Evolutionary conservation across 1,140 invertebrate species (phyloP).

Genomic region (Goniozus legneri): DNA sequence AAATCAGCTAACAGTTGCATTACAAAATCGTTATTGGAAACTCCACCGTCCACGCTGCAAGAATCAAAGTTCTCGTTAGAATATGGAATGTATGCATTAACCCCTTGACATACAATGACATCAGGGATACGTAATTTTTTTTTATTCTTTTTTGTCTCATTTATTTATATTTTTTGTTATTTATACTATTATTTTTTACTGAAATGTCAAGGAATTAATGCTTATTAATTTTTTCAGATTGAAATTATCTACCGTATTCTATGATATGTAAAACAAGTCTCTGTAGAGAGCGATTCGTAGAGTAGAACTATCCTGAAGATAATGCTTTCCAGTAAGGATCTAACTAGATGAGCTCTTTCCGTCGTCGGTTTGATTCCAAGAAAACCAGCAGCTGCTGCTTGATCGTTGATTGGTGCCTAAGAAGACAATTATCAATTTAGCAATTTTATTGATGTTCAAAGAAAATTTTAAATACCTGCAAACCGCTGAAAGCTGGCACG

Average conservation of each 20-base stretch:
- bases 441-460: constrained; percentile 2
- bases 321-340: constrained; percentile 83
- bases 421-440: constrained; percentile 7
- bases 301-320: constrained; percentile 80
- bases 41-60: constrained; percentile 87
- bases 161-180: too few species aligned
- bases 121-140: too few species aligned
- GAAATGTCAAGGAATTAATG: too few species aligned
- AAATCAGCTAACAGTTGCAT: constrained; percentile 83
- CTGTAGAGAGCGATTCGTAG: constrained; percentile 65
- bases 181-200: too few species aligned
- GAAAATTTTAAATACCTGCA: constrained; percentile 63
- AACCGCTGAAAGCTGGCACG: constrained; percentile 86
- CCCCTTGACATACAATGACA: constrained; percentile 4
- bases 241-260: constrained; percentile 58
- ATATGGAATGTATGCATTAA: not conserved
- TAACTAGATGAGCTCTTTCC: constrained; percentile 72
- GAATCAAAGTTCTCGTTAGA: constrained; percentile 2
- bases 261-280: constrained; percentile 61
- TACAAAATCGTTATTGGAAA: constrained; percentile 87
- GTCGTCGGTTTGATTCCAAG: constrained; percentile 81
- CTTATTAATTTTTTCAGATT: too few species aligned
- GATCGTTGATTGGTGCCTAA: constrained; percentile 85
- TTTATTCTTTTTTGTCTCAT: too few species aligned
- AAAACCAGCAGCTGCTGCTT: constrained; percentile 76